These are phyloP conservation scores for Phylloscopus collybita DNA, from an alignment of 2,797 vertebrate species.

Conservation along the genomic window DNA sequence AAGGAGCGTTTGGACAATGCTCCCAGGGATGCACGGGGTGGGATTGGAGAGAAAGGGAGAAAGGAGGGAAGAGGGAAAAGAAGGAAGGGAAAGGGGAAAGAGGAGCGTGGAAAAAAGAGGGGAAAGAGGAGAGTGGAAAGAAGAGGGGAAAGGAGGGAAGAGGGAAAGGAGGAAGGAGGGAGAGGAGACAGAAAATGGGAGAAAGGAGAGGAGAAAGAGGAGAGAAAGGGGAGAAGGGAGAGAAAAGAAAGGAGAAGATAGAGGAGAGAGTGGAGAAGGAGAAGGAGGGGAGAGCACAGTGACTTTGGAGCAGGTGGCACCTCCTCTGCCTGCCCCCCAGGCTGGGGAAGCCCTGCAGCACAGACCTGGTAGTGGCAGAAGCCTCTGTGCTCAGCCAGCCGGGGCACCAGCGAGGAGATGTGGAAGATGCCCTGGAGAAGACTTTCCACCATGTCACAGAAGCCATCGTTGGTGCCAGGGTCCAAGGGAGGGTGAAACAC, in stretches of 20 bases:
- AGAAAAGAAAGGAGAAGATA: accelerated
- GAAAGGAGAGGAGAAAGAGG: background rate
- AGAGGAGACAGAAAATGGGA: background rate
- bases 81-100: too few species aligned
- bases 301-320: accelerated
- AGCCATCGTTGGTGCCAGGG: constrained; percentile 73
- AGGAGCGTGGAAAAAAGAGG: too few species aligned
- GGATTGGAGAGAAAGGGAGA: too few species aligned
- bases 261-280: too few species aligned
- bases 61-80: background rate
- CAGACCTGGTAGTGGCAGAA: constrained; percentile 89
- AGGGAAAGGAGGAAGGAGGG: too few species aligned
- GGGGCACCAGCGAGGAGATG: constrained; percentile 85
- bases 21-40: too few species aligned
- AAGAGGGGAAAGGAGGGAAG: background rate
- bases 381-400: constrained; percentile 76
- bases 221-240: too few species aligned
- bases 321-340: background rate
- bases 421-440: constrained; percentile 84
- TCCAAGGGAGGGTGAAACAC: constrained; percentile 89
- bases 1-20: too few species aligned
- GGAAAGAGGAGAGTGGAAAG: accelerated
- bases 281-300: background rate
- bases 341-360: background rate
- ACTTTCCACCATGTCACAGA: constrained; percentile 84